Percentiles rank a stretch among this genome's conserved stretches.
phyloP scores from a whole-genome alignment of 2,113 vertebrate species.

The Seriola quinqueradiata region DNA sequence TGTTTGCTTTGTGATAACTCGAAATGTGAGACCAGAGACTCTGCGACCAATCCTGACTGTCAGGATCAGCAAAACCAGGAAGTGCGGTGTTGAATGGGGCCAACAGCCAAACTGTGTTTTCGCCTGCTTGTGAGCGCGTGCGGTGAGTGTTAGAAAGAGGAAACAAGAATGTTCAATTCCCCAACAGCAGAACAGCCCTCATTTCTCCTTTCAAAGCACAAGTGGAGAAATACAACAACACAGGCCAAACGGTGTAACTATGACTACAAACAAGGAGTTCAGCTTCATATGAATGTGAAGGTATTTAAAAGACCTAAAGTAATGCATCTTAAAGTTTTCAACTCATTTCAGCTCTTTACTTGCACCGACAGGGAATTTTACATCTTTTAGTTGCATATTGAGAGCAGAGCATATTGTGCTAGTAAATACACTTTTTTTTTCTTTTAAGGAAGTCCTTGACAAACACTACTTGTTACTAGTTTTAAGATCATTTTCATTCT shows the following conservation, averaged over 20 bases:
- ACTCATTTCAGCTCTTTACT: not conserved
- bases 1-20: constrained; percentile 76
- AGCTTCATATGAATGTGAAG: constrained; percentile 17
- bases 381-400: not conserved
- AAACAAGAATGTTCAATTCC: constrained; percentile 74
- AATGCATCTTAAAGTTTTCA: constrained; percentile 5
- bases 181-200: constrained; percentile 52
- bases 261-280: constrained; percentile 25
- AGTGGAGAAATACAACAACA: constrained; percentile 35
- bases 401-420: not conserved
- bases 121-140: constrained; percentile 23
- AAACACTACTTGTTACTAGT: not conserved
- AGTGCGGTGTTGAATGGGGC: constrained; percentile 72
- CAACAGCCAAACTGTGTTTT: constrained; percentile 68
- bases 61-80: constrained; percentile 76
- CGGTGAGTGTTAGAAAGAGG: constrained; percentile 73
- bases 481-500: not conserved
- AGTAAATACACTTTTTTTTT: not conserved
- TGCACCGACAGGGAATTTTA: not conserved
- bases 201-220: constrained; percentile 44
- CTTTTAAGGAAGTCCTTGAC: not conserved
- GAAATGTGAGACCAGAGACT: constrained; percentile 68
- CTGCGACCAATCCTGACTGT: constrained; percentile 66
- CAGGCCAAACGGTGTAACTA: constrained; percentile 10
- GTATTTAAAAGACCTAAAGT: constrained; percentile 13